Percentiles rank a stretch among this genome's conserved stretches.
Conservation (phyloP, 2,797 vertebrate genomes). For the Dallia pectoralis region DNA sequence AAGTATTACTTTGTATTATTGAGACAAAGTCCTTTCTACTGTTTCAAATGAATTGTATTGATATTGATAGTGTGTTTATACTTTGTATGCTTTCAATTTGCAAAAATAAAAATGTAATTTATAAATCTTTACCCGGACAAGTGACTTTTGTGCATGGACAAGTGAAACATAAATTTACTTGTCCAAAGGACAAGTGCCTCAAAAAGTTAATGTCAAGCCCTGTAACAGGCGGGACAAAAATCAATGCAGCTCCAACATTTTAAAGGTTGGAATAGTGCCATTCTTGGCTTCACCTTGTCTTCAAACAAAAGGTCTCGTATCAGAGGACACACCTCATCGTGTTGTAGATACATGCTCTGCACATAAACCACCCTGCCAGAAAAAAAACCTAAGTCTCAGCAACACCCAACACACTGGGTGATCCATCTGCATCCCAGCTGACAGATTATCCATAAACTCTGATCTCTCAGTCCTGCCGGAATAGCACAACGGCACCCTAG, state of each 20-base stretch:
- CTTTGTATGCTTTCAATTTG: too few relatives aligned
- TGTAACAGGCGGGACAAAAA: too few relatives aligned
- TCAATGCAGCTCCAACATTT: background rate
- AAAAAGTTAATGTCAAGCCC: too few relatives aligned
- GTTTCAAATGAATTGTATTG: too few relatives aligned
- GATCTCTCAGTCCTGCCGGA: background rate
- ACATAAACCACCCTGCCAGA: background rate
- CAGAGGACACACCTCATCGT: background rate
- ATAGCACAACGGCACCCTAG: background rate
- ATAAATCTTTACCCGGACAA: too few relatives aligned
- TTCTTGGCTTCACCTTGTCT: background rate
- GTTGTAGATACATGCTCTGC: background rate
- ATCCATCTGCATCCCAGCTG: background rate
- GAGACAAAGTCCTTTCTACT: too few relatives aligned
- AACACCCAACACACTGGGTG: background rate
- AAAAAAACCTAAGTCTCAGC: background rate
- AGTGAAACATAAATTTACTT: too few relatives aligned
- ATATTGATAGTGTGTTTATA: too few relatives aligned
- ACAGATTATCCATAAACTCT: background rate
- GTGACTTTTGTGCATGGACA: too few relatives aligned
- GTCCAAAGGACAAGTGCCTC: too few relatives aligned
- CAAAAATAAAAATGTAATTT: too few relatives aligned
- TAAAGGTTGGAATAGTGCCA: background rate
- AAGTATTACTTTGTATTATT: too few relatives aligned
- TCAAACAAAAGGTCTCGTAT: background rate